Percentiles rank a stretch among this genome's conserved stretches.
Evolutionary conservation across 2,113 vertebrate genomes (phyloP).

Genomic region (Etheostoma cragini): DNA sequence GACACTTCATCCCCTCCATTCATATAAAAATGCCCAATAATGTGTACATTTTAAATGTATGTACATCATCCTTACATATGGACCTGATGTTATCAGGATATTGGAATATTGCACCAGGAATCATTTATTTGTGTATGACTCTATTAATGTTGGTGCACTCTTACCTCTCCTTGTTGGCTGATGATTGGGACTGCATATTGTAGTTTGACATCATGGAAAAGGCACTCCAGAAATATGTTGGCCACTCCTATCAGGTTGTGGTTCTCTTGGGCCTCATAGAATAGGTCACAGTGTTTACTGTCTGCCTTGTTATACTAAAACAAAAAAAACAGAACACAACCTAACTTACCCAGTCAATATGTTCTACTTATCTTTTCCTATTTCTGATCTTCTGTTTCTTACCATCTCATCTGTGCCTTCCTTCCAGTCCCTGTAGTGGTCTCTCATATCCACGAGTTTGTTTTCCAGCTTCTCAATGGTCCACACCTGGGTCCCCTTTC

Average conservation of each 20-base stretch:
- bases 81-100: not conserved
- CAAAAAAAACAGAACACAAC: not conserved
- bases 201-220: conserved; percentile 95
- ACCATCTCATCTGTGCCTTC: conserved; percentile 85
- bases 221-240: conserved; percentile 96
- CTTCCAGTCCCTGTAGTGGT: conserved; percentile 97
- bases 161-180: conserved; percentile 99
- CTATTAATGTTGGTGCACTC: not conserved
- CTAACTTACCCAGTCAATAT: not conserved
- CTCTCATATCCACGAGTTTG: conserved; percentile 97
- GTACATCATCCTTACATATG: not conserved
- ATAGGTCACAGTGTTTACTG: conserved; percentile 90
- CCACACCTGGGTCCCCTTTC: conserved; percentile 95
- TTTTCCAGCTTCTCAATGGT: conserved; percentile 98
- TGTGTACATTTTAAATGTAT: not conserved
- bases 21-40: not conserved
- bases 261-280: conserved; percentile 97
- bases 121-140: conserved; percentile 1
- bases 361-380: not conserved
- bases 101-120: conserved; percentile 9
- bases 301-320: conserved; percentile 84
- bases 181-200: conserved; percentile 98
- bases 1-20: not conserved
- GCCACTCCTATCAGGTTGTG: conserved; percentile 97
- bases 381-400: conserved; percentile 35